These are phyloP conservation scores for Melangyna quadrimaculata DNA, from an alignment of 2,888 invertebrate species.

Conservation along the genomic window DNA sequence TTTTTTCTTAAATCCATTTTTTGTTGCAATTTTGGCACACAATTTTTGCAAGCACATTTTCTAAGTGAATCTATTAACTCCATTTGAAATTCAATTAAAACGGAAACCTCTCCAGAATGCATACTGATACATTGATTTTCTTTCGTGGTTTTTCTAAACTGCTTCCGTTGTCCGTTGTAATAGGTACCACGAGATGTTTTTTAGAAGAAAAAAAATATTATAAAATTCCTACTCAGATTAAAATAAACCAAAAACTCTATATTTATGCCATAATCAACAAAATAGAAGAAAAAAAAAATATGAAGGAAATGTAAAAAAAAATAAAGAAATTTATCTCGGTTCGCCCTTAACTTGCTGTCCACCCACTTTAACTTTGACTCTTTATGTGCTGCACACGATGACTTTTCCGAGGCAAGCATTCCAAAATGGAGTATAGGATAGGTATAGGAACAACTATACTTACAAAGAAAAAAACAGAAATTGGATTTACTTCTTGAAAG, in stretches of 20 bases:
- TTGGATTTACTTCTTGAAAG: slow-evolving; percentile 62
- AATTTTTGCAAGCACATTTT: slow-evolving; percentile 37
- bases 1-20: not conserved
- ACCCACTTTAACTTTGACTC: slow-evolving; percentile 61
- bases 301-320: not conserved
- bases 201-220: not conserved
- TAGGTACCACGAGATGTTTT: slow-evolving; percentile 16
- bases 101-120: slow-evolving; percentile 51
- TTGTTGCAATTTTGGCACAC: slow-evolving; percentile 20
- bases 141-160: slow-evolving; percentile 36
- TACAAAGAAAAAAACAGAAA: slow-evolving; percentile 24
- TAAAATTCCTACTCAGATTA: slow-evolving; percentile 33
- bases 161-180: slow-evolving; percentile 43
- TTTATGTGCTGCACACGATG: slow-evolving; percentile 63
- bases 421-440: slow-evolving; percentile 9
- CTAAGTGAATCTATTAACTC: slow-evolving; percentile 66
- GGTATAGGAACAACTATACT: not conserved
- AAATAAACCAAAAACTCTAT: slow-evolving; percentile 65
- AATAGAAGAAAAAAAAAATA: slow-evolving; percentile 28
- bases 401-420: slow-evolving; percentile 48
- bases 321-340: slow-evolving; percentile 20
- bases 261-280: slow-evolving; percentile 69
- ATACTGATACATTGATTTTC: slow-evolving; percentile 49
- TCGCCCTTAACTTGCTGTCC: slow-evolving; percentile 58
- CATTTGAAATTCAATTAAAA: slow-evolving; percentile 70